Evolutionary conservation across 2,888 invertebrate species (phyloP).

Genomic region (Cordilura impudica): DNA sequence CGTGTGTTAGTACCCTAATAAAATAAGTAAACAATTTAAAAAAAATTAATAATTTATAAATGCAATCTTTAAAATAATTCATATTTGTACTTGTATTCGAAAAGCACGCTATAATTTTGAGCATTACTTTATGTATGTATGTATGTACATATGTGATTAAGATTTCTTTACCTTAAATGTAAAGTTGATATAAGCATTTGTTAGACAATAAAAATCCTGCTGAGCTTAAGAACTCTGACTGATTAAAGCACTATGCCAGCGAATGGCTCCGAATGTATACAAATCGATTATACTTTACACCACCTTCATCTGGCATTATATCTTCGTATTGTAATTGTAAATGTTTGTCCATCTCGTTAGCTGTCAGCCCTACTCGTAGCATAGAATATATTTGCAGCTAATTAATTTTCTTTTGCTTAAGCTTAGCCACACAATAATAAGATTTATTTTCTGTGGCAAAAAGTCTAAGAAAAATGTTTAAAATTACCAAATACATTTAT

Average conservation of each 20-base stretch:
- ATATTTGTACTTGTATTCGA: no score
- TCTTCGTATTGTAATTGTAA: slow-evolving; percentile 21
- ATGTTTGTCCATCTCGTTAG: neutral
- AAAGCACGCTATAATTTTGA: no score
- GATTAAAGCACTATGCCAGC: slow-evolving; percentile 10
- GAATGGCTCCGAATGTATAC: slow-evolving; percentile 14
- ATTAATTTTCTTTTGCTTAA: slow-evolving; percentile 56
- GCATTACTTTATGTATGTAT: no score
- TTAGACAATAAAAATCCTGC: neutral
- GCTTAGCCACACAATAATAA: slow-evolving; percentile 37
- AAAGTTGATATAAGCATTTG: neutral
- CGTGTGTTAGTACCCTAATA: no score
- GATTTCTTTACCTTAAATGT: neutral
- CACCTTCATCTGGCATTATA: slow-evolving; percentile 7
- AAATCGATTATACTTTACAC: slow-evolving; percentile 31
- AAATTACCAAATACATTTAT: slow-evolving; percentile 56
- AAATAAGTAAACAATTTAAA: no score
- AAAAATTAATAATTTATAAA: no score
- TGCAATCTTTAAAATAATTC: no score
- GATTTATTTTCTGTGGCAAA: slow-evolving; percentile 21
- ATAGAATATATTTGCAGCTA: slow-evolving; percentile 30
- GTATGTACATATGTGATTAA: no score
- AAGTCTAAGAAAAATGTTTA: slow-evolving; percentile 41
- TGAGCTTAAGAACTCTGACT: slow-evolving; percentile 1
- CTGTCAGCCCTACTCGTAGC: neutral